Evolutionary conservation across 2,888 invertebrate genomes (phyloP).

Genomic region (Autographa pulchrina): DNA sequence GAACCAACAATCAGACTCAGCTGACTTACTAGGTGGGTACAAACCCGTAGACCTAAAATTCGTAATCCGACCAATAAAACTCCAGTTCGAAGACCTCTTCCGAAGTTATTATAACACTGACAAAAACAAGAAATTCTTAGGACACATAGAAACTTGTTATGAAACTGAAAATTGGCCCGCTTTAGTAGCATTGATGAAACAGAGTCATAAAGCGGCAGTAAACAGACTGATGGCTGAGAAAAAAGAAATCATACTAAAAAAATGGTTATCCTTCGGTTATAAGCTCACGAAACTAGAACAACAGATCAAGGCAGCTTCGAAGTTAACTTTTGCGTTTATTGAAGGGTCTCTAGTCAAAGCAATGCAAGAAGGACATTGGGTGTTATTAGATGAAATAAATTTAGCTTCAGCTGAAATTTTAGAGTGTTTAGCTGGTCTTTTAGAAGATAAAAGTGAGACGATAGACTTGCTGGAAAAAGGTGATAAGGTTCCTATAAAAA

Average conservation of each 20-base stretch:
- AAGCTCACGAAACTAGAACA: constrained; percentile 92
- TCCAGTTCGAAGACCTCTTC: constrained; percentile 95
- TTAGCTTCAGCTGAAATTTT: constrained; percentile 98
- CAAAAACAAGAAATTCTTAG: constrained; percentile 95
- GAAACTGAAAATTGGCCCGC: constrained; percentile 92
- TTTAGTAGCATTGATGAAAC: constrained; percentile 93
- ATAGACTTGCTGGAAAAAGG: constrained; percentile 96
- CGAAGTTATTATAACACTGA: constrained; percentile 93
- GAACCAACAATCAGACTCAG: constrained; percentile 99
- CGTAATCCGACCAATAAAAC: constrained; percentile 94
- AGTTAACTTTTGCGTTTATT: constrained; percentile 96
- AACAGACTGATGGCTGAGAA: constrained; percentile 81
- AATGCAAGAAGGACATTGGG: constrained; percentile 97
- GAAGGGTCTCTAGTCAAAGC: constrained; percentile 98
- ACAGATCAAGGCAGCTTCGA: constrained; percentile 92
- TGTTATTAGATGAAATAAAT: constrained; percentile 99
- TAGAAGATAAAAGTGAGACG: constrained; percentile 95
- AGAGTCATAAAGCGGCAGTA: constrained; percentile 92
- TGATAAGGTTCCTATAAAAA: constrained; percentile 94
- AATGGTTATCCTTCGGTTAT: constrained; percentile 91
- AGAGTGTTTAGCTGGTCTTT: constrained; percentile 96
- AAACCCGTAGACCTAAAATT: constrained; percentile 98
- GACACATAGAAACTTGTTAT: constrained; percentile 94
- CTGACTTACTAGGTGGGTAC: constrained; percentile 98
- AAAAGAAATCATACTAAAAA: constrained; percentile 75